Percentiles rank a stretch among this genome's conserved stretches.
These are phyloP conservation scores for Gorsachius goisagi DNA, from an alignment of 2,113 vertebrate species.

Conservation along the genomic window DNA sequence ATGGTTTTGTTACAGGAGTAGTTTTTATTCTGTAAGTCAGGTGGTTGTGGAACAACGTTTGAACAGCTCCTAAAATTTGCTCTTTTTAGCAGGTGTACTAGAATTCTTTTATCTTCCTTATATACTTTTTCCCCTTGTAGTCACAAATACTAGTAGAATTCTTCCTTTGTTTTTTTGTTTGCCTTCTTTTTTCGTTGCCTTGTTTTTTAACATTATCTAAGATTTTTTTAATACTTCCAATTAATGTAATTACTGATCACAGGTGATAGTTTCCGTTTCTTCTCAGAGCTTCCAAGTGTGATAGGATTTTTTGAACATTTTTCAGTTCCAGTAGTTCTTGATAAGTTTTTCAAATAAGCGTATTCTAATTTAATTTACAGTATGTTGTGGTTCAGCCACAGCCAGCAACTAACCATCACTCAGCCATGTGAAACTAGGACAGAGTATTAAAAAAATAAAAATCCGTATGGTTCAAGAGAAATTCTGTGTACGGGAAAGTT, in stretches of 20 bases:
- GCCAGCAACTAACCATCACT: no score
- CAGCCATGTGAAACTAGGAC: no score
- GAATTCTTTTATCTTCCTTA: neutral
- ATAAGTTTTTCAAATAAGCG: neutral
- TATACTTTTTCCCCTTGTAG: neutral
- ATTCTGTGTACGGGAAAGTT: neutral
- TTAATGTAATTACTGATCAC: neutral
- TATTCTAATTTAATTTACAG: neutral
- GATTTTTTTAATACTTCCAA: neutral
- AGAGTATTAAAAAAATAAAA: neutral
- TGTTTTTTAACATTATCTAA: neutral
- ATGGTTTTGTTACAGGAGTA: neutral
- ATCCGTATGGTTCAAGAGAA: neutral
- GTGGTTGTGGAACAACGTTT: neutral
- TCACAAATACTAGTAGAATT: neutral
- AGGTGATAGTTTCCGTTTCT: neutral
- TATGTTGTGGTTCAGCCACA: neutral
- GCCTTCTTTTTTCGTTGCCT: neutral
- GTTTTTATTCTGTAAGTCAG: neutral
- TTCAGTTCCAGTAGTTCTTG: conserved; percentile 24
- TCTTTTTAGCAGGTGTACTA: neutral
- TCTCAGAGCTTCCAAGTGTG: neutral
- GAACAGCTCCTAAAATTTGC: neutral
- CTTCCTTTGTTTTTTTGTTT: neutral
- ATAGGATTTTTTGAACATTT: neutral